Conservation (phyloP, 35 echinoderm and acorn worm species). For the Nesometra sesokonis region DNA sequence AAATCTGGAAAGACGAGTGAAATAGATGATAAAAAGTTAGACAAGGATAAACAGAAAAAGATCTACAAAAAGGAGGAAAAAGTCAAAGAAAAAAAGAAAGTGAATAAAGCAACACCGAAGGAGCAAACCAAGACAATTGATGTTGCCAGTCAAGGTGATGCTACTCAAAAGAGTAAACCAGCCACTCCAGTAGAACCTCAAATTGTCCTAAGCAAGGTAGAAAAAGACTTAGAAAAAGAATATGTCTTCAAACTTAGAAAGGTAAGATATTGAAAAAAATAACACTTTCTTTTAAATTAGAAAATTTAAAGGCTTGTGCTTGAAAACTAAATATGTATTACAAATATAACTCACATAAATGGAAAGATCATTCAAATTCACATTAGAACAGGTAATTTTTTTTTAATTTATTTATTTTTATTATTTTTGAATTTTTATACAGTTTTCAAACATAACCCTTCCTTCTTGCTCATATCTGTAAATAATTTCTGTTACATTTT, state of each 20-base stretch:
- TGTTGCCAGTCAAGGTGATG: neutral
- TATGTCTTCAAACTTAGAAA: conserved; percentile 5
- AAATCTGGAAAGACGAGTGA: too few species aligned
- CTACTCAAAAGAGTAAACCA: neutral
- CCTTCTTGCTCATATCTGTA: too few species aligned
- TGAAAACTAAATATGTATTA: too few species aligned
- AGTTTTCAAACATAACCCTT: too few species aligned
- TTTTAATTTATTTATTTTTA: too few species aligned
- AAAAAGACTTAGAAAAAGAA: conserved; percentile 7
- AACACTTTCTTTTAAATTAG: too few species aligned
- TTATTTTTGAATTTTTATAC: too few species aligned
- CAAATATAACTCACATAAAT: too few species aligned
- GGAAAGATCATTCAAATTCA: too few species aligned
- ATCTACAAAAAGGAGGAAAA: neutral
- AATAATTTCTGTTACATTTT: too few species aligned
- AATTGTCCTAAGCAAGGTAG: neutral
- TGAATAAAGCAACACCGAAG: neutral
- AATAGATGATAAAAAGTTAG: neutral
- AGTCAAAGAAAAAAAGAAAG: neutral
- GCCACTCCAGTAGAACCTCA: neutral
- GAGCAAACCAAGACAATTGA: neutral
- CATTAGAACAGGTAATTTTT: too few species aligned
- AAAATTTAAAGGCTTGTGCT: too few species aligned
- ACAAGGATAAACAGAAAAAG: neutral
- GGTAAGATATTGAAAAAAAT: neutral